Evolutionary conservation across 1,140 invertebrate species (phyloP), one percentile per base, ranked within the genome.

Genomic region (Diorhabda elongata): DNA sequence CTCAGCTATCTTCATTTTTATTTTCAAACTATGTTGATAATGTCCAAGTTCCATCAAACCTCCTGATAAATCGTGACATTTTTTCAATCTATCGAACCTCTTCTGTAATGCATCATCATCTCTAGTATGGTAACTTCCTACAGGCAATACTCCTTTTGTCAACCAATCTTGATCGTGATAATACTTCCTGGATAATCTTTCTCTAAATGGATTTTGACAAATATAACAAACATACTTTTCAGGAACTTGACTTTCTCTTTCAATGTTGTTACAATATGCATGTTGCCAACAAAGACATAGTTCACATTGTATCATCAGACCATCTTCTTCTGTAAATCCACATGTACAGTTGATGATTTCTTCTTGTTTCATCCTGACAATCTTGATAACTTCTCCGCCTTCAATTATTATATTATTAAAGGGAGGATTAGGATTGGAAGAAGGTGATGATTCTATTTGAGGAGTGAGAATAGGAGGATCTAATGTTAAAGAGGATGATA

Each of bases 281-380:
- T 97, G 95, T 81, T 97, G 95, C 96, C 95, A 98, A 80, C 93
- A 95, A 7, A 96, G 82, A 77, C 95, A 97, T 41, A 96, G 84
- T 79, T 98, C 96, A 82, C 96, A 98, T 85, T 98, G 90, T 74
- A 97, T 93, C 94, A 97, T 97, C 3, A 97, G 82, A 3, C 95
- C 95, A 80, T 96, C 94, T 82, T 97, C 95, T 82, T 97, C 94
- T 70, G 86, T 88, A 75, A 86, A 84, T 7, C 87, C 73, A 81
- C 80, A 81, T 0, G 79, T 82, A 61, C 80, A 81, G 68, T 80
- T 81, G 63, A 81, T 81, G 41, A 81, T 81, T 68, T 81, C 80
- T 66, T 81, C 80, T 66, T 87, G 85, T 63, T 85, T 85, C 87
- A 89, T 89, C 66, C 84, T 84, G 9, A 88, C 88, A 72, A 89